These are phyloP conservation scores for Drosophila persimilis DNA, from an alignment of 1,140 invertebrate species.

Conservation along the genomic window DNA sequence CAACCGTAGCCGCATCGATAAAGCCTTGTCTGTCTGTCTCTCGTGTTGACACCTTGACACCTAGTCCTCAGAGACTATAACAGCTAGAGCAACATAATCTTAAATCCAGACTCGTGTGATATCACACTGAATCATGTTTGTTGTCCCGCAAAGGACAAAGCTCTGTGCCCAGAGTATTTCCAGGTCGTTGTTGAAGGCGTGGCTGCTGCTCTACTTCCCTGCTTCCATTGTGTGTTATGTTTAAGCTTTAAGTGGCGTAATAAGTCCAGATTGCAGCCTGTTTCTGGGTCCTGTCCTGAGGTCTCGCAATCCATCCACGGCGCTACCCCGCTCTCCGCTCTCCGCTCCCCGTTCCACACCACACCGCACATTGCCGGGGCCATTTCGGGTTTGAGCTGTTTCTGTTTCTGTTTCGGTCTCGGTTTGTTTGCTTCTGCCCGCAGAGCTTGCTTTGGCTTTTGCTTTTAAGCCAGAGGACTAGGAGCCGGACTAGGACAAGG, in stretches of 20 bases:
- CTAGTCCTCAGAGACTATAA: too few species aligned
- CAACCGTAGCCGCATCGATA: too few species aligned
- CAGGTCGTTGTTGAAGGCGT: neutral
- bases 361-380: too few species aligned
- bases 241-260: slow-evolving; percentile 76
- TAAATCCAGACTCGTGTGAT: too few species aligned
- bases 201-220: neutral
- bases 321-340: neutral
- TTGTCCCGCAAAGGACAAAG: too few species aligned
- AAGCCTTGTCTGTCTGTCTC: too few species aligned
- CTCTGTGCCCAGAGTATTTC: slow-evolving; percentile 4
- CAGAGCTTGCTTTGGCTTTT: slow-evolving; percentile 75
- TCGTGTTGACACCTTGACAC: too few species aligned
- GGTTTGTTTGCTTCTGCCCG: slow-evolving; percentile 64
- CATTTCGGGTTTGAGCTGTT: slow-evolving; percentile 10
- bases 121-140: too few species aligned
- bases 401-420: slow-evolving; percentile 4
- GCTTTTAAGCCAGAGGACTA: slow-evolving; percentile 64
- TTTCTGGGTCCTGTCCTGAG: slow-evolving; percentile 10
- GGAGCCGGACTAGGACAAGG: slow-evolving; percentile 3
- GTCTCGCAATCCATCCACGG: slow-evolving; percentile 8
- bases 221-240: slow-evolving; percentile 43
- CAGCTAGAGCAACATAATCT: too few species aligned
- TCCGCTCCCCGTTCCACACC: too few species aligned
- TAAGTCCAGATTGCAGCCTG: slow-evolving; percentile 68